These are phyloP conservation scores for Deilephila elpenor DNA, from an alignment of 2,888 invertebrate species.

Conservation along the genomic window DNA sequence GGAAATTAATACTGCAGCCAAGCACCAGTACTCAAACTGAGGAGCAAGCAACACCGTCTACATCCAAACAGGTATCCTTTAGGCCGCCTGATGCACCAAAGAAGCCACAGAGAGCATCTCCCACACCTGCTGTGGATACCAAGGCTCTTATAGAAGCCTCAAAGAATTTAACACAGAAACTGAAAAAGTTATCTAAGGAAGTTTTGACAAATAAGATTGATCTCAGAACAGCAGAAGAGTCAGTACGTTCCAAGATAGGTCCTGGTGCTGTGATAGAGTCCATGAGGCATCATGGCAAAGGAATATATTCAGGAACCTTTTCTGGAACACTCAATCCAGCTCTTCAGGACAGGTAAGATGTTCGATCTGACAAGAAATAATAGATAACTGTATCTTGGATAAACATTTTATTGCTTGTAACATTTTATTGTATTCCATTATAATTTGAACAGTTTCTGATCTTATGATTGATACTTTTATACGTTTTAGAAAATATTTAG, in stretches of 20 bases:
- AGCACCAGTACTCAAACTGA: constrained; percentile 61
- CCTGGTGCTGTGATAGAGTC: constrained; percentile 94
- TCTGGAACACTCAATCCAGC: constrained; percentile 97
- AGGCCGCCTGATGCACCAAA: constrained; percentile 72
- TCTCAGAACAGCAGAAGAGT: constrained; percentile 77
- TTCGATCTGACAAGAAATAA: too few species aligned
- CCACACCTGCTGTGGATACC: constrained; percentile 85
- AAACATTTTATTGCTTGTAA: too few species aligned
- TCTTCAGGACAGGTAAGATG: constrained; percentile 90
- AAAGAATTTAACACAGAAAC: constrained; percentile 94
- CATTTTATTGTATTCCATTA: too few species aligned
- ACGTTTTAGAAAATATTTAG: not conserved
- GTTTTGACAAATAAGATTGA: constrained; percentile 90
- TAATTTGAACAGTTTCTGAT: too few species aligned
- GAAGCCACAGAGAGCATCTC: constrained; percentile 67
- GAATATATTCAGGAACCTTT: constrained; percentile 98
- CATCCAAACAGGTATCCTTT: constrained; percentile 70
- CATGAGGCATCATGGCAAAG: constrained; percentile 97
- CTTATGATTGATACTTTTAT: not conserved
- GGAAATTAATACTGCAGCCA: constrained; percentile 69
- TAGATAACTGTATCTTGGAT: too few species aligned
- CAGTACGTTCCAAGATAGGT: constrained; percentile 76
- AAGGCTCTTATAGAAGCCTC: constrained; percentile 94
- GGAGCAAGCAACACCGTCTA: constrained; percentile 68
- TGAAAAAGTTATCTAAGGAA: constrained; percentile 95